Conservation (phyloP, 2,888 invertebrate species). For the Aleiodes leptofemur region DNA sequence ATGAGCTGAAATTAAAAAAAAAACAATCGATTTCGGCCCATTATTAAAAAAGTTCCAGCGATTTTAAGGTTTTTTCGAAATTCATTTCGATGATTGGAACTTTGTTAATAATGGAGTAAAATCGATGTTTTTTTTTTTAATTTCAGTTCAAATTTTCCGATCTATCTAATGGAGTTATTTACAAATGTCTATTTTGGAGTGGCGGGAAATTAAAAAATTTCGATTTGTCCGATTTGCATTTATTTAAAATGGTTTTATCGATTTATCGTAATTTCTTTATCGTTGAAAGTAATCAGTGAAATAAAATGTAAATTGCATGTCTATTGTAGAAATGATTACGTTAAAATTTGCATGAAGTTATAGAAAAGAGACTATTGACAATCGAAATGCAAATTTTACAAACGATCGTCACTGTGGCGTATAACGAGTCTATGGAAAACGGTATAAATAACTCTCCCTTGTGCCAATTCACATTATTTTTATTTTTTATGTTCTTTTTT, state of each 20-base stretch:
- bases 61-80: too few relatives aligned
- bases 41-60: too few relatives aligned
- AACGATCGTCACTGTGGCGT: slow-evolving; percentile 42
- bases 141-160: too few relatives aligned
- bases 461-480: slow-evolving; percentile 14
- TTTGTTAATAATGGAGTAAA: too few relatives aligned
- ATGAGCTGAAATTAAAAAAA: too few relatives aligned
- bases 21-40: too few relatives aligned
- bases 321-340: slow-evolving; percentile 23
- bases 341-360: not conserved
- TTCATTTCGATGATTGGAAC: too few relatives aligned
- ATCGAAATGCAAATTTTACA: slow-evolving; percentile 47
- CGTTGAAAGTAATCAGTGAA: not conserved
- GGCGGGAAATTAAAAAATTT: too few relatives aligned
- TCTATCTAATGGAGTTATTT: too few relatives aligned
- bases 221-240: not conserved
- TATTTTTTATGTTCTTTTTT: slow-evolving; percentile 37
- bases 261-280: not conserved
- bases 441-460: slow-evolving; percentile 50
- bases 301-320: slow-evolving; percentile 25
- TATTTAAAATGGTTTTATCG: not conserved
- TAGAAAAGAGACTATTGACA: slow-evolving; percentile 35
- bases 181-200: too few relatives aligned
- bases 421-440: slow-evolving; percentile 44
- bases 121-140: too few relatives aligned